Evolutionary conservation across 2,113 vertebrate genomes (phyloP), one percentile per base, ranked within the genome.

Genomic region (Mellivora capensis): DNA sequence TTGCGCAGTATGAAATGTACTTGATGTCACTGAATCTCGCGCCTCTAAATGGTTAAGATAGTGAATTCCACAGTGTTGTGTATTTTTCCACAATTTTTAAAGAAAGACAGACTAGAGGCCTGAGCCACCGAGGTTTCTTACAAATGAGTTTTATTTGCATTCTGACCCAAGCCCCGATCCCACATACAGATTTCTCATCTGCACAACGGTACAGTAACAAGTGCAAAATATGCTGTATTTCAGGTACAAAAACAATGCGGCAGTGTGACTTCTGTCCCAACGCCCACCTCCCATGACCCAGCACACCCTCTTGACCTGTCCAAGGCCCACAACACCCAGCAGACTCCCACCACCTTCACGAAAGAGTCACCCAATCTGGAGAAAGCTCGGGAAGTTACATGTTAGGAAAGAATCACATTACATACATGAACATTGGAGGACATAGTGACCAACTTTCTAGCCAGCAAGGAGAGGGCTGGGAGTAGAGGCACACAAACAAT

Each of bases 141-240:
- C 96, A 99, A 99, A 99, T 82, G 97, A 95, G 97, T 99, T 98
- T 99, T 99, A 99, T 99, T 99, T 98, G 98, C 98, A 97, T 98
- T 98, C 98, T 98, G 97, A 98, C 97, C 98, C 97, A 96, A 98
- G 98, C 98, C 98, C 94, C 98, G 98, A 98, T 94, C 98, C 96
- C 98, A 98, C 97, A 98, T 91, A 97, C 96, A 98, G 98, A 95
- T 93, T 98, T 97, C 69, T 97, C 87, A 71, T 98, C 98, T 97
- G 98, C 98, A 98, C 97, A 98, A 97, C 42, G 97, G 98, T 97
- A 98, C 98, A 98, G 98, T 97, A 97, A 98, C 96, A 98, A 99
- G 98, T 98, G 98, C 99, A 99, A 99, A 98, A 98, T 98, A 98
- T 31, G 98, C 98, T 97, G 99, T 98, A 96, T 98, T 98, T 97